Conservation (phyloP, 2,888 invertebrate species). For the Alcis repandata region DNA sequence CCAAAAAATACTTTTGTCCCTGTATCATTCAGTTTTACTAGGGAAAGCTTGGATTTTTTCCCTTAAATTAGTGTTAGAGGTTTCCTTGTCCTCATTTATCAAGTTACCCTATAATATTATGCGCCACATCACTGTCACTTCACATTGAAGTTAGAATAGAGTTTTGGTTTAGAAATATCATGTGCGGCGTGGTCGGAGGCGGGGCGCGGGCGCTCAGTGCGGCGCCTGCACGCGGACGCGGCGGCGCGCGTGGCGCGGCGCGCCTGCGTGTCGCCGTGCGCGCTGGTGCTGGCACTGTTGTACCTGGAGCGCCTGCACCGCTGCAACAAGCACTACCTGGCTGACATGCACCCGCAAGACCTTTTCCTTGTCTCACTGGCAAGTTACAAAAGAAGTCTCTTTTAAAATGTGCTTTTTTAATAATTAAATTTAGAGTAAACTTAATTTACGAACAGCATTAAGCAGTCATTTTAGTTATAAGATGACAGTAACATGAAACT, state of each 20-base stretch:
- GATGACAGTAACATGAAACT: too few species aligned
- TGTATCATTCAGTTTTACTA: background rate
- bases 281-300: slow-evolving; percentile 96
- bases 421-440: background rate
- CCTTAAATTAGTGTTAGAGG: too few species aligned
- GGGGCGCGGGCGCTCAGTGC: slow-evolving; percentile 91
- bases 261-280: slow-evolving; percentile 96
- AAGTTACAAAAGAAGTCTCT: slow-evolving; percentile 51
- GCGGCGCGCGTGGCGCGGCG: slow-evolving; percentile 92
- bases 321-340: slow-evolving; percentile 93
- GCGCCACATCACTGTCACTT: too few species aligned
- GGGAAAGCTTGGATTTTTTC: too few species aligned
- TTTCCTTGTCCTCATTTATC: too few species aligned
- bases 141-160: too few species aligned
- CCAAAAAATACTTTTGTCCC: too few species aligned
- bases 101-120: too few species aligned
- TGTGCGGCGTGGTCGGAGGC: slow-evolving; percentile 94
- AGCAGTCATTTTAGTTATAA: too few species aligned
- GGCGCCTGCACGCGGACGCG: slow-evolving; percentile 91
- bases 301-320: slow-evolving; percentile 96
- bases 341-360: slow-evolving; percentile 94
- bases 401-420: background rate
- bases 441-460: too few species aligned
- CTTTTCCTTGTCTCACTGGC: slow-evolving; percentile 98
- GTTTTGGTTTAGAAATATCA: slow-evolving; percentile 89